Evolutionary conservation across 2,797 vertebrate genomes (phyloP), one percentile per base, ranked within the genome.

Genomic region (Rhinogobio ventralis): DNA sequence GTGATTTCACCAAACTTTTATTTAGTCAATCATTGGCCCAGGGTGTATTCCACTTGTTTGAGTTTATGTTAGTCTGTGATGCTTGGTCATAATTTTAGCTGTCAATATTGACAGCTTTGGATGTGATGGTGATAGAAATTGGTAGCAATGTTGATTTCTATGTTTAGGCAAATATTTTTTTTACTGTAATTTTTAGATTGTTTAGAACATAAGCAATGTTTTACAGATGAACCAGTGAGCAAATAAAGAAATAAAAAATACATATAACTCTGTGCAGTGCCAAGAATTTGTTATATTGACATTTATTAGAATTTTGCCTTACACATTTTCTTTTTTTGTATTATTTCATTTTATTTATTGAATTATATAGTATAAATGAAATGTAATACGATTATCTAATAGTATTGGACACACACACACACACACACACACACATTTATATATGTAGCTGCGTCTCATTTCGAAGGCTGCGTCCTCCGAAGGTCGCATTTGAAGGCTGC

Each of bases 181-280:
- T 39, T 57, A 39, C 57, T 86, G 53, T 84, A 30, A 5, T 78
- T 33, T 85, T 89, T 89, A 79, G 46, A n/a, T 81, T 84, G 82
- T 67, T 84, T 82, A 84, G 69, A 79, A 78, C 76, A 68, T 83
- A 57, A 86, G 81, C 64, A 84, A 82, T 8, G 62, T 88, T 85
- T 86, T 42, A 53, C 83, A 87, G 23, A 82, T 84, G 39, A 85
- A 87, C 81, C 81, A 89, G 75, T 79, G 55, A 66, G 82, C 82
- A 89, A 90, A 91, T 89, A 89, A 76, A 45, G 36, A 82, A 81
- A 28, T 55, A 69, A 57, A 83, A 19, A 84, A 51, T 85, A 42
- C 60, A 8, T 25, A 51, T 30, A 7, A 67, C 30, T 79, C 10
- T 15, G 10, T 49, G 23, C 20, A 30, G 30, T 42, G 33, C 20